Percentiles rank a stretch among this genome's conserved stretches.
Evolutionary conservation across 2,888 invertebrate species (phyloP).

Genomic region (Rhogogaster chlorosoma): DNA sequence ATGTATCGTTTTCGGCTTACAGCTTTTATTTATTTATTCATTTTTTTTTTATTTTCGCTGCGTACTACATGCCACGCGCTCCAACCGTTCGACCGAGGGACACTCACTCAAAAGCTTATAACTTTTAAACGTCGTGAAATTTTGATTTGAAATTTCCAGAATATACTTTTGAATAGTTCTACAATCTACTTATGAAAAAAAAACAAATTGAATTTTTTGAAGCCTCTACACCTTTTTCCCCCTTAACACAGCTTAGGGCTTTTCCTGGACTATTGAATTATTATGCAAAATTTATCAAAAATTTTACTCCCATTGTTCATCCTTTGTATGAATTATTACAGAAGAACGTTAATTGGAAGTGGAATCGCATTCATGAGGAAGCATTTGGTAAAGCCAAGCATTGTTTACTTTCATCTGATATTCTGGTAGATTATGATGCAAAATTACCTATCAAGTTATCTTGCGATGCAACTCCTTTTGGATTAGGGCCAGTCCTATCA

Average conservation of each 20-base stretch:
- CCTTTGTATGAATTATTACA: neutral
- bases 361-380: neutral
- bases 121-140: no score
- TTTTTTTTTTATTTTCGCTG: no score
- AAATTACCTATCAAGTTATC: neutral
- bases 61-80: no score
- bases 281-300: neutral
- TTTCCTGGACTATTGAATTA: neutral
- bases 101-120: no score
- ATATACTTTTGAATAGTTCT: no score
- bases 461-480: neutral
- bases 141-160: no score
- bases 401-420: neutral
- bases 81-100: no score
- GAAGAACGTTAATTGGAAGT: neutral
- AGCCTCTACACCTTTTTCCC: no score
- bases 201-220: no score
- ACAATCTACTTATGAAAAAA: no score
- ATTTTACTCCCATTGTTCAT: neutral
- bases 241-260: neutral
- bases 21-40: no score
- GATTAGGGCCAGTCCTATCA: neutral
- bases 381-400: neutral
- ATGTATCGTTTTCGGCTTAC: no score
- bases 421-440: neutral